Conservation (phyloP, 2,797 vertebrate species). For the Synaphobranchus kaupii region DNA sequence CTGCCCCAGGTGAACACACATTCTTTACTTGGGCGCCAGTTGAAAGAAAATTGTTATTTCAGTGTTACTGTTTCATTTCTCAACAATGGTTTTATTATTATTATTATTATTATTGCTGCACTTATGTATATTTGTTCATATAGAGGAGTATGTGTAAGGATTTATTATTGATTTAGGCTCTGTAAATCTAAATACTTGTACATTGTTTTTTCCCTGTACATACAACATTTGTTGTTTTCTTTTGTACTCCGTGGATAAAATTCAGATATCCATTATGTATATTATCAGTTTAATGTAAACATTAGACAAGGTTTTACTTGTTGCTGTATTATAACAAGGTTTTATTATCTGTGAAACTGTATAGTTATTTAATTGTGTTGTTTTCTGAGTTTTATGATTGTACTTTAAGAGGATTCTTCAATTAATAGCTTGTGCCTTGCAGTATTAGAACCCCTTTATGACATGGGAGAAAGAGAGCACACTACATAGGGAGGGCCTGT, state of each 20-base stretch:
- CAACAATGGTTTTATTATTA: not conserved
- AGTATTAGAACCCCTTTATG: slow-evolving; percentile 70
- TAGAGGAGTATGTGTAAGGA: slow-evolving; percentile 34
- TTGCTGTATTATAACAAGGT: slow-evolving; percentile 58
- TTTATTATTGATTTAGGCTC: not conserved
- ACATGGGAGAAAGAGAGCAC: not conserved
- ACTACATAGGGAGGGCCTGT: not conserved
- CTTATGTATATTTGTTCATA: slow-evolving; percentile 39
- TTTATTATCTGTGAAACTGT: slow-evolving; percentile 54
- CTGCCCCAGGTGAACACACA: slow-evolving; percentile 30
- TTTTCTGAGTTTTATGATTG: slow-evolving; percentile 36
- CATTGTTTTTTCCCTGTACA: slow-evolving; percentile 59
- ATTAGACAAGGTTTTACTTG: slow-evolving; percentile 81
- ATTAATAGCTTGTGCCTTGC: slow-evolving; percentile 75
- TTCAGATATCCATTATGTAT: slow-evolving; percentile 53
- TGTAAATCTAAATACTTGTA: slow-evolving; percentile 56
- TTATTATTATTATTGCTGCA: slow-evolving; percentile 9
- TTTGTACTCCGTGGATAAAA: slow-evolving; percentile 54
- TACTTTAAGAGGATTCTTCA: slow-evolving; percentile 56
- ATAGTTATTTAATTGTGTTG: slow-evolving; percentile 36
- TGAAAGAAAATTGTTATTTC: slow-evolving; percentile 11
- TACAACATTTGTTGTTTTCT: slow-evolving; percentile 53
- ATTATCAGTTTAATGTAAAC: slow-evolving; percentile 59
- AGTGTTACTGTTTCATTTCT: not conserved
- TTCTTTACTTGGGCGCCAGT: slow-evolving; percentile 23